These are phyloP conservation scores for Psix sp. DNA, from an alignment of 1,140 invertebrate genomes.

Conservation along the genomic window DNA sequence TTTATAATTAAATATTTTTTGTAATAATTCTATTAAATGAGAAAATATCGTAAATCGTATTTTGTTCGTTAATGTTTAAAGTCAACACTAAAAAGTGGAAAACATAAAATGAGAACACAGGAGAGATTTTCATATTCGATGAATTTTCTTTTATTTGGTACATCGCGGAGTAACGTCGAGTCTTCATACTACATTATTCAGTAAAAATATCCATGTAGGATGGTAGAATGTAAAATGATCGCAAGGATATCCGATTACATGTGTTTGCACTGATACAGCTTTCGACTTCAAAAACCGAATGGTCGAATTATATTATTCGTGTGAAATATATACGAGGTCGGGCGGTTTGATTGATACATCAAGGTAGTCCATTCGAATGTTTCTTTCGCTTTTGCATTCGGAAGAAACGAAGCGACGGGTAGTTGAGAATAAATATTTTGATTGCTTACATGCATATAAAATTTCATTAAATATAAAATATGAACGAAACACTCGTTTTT, in stretches of 20 bases:
- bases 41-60: too few species aligned
- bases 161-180: slow-evolving; percentile 13
- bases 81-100: not conserved
- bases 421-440: too few species aligned
- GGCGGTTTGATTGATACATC: slow-evolving; percentile 10
- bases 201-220: slow-evolving; percentile 6
- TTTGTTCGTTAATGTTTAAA: slow-evolving; percentile 6
- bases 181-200: slow-evolving; percentile 36
- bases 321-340: slow-evolving; percentile 10
- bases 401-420: too few species aligned
- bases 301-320: slow-evolving; percentile 36
- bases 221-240: slow-evolving; percentile 25
- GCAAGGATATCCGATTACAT: slow-evolving; percentile 39
- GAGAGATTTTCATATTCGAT: not conserved
- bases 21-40: too few species aligned
- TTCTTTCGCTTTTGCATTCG: too few species aligned
- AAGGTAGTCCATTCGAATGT: too few species aligned
- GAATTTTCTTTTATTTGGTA: slow-evolving; percentile 21
- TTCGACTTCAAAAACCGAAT: slow-evolving; percentile 35
- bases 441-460: too few species aligned
- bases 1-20: too few species aligned
- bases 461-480: too few species aligned
- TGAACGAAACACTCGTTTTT: too few species aligned
- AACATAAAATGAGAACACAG: not conserved
- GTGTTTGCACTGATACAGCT: slow-evolving; percentile 37